Base-by-base conservation (phyloP, 2,113 vertebrate species). In the Peromyscus leucopus region DNA sequence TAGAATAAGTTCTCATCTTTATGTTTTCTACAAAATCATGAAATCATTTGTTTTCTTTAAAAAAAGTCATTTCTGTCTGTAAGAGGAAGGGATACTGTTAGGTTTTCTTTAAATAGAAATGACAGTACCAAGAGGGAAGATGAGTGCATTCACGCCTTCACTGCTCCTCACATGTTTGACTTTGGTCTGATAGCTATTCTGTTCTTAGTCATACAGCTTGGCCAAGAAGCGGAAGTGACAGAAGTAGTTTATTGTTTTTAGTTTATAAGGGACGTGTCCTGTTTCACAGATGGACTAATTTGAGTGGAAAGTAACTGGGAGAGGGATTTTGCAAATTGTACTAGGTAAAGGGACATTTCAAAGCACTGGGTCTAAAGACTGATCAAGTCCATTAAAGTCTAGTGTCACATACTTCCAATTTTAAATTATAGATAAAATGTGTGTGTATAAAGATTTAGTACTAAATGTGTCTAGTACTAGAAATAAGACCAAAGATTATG, bases 401-500 rank as follows among this genome's bases (percentile, higher is more conserved):
- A 42, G 4, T 71, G 31, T 71, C 36, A 80, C 92, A 76, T 7
- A 76, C 2, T 92, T 26, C 51, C 42, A 39, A 16, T 65, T 91
- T 96, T 71, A 91, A 12, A 61, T 85, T 89, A 82, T 33, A 76
- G 6, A 65, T 31, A 76, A 2, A 76, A 93, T 26, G 87, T 22
- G 5, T 24, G 22, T n/a, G 86, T 26, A 22, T 80, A 69, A 86
- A 82, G 2, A 67, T 74, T 87, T 84, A 59, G n/a, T 59, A 79
- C 1, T 87, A 93, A 96, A 48, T 78, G 33, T 79, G 13, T 90
- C 36, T 69, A 84, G 31, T 79, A 83, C 24, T 78, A 24, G 13
- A 88, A 82, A 95, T 39, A 84, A 90, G 28, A 90, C 17, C 31
- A 84, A 69, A 13, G 13, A 79, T 57, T 79, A 63, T 95, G 67